Percentiles rank a stretch among this genome's conserved stretches.
phyloP scores from a whole-genome alignment of 2,888 invertebrate genomes.

The Peribatodes rhomboidaria region DNA sequence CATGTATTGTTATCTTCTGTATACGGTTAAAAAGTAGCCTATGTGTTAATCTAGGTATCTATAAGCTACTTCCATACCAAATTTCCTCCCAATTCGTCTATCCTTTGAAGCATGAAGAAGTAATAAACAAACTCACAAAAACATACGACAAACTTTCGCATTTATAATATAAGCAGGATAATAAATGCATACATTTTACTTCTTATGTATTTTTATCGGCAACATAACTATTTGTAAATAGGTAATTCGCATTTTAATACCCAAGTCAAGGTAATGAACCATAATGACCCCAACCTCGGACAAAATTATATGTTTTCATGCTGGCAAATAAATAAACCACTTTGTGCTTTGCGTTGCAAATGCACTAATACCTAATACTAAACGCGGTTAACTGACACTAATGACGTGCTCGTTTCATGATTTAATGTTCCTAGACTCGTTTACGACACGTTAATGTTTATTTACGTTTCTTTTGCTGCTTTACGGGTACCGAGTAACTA shows the following conservation, averaged over 20 bases:
- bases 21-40: no score
- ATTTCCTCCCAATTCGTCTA: no score
- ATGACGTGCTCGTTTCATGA: conserved; percentile 6
- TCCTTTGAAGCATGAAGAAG: no score
- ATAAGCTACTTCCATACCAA: no score
- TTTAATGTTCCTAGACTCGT: conserved; percentile 1
- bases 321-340: conserved; percentile 29
- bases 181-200: background rate
- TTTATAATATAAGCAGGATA: no score
- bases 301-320: conserved; percentile 44
- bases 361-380: conserved; percentile 5
- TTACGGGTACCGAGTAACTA: no score
- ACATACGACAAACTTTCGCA: no score
- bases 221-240: conserved; percentile 5
- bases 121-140: no score
- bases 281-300: conserved; percentile 37
- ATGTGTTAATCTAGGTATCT: no score
- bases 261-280: conserved; percentile 33
- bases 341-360: conserved; percentile 4
- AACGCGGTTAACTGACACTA: conserved; percentile 12
- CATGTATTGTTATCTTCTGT: no score
- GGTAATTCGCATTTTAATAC: conserved; percentile 30
- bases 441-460: background rate
- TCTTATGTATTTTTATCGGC: background rate
- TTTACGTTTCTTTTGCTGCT: no score